Evolutionary conservation across 2,888 invertebrate species (phyloP).

Genomic region (Tricholauxania praeusta): DNA sequence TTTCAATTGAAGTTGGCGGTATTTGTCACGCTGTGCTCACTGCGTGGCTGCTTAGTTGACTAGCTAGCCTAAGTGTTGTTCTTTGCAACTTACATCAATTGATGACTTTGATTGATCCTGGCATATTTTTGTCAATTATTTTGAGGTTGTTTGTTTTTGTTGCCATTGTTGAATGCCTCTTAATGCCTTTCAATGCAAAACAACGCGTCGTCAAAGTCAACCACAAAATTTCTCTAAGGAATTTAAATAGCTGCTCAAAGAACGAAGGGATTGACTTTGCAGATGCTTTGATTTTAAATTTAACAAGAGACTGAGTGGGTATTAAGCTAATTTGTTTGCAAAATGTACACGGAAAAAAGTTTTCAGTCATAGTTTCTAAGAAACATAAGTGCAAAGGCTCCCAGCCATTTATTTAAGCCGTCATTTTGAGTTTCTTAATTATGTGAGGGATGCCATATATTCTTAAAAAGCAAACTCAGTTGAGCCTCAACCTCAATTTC

Average conservation of each 20-base stretch:
- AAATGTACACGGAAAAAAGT: too few species aligned
- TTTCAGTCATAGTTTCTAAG: too few species aligned
- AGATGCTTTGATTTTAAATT: conserved; percentile 1
- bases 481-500: too few species aligned
- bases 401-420: too few species aligned
- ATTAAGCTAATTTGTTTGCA: too few species aligned
- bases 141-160: conserved; percentile 19
- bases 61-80: conserved; percentile 21
- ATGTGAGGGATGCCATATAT: too few species aligned
- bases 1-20: conserved; percentile 2
- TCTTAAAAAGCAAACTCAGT: too few species aligned
- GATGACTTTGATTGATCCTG: conserved; percentile 32
- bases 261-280: conserved; percentile 4
- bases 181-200: too few species aligned
- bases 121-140: conserved; percentile 34
- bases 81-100: conserved; percentile 24
- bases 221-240: conserved; percentile 2
- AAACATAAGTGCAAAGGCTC: too few species aligned
- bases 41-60: conserved; percentile 1
- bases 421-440: too few species aligned
- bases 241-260: background rate
- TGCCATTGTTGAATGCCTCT: conserved; percentile 3
- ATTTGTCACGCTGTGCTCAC: conserved; percentile 38
- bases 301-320: too few species aligned
- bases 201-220: conserved; percentile 17